These are phyloP conservation scores for Diadema setosum DNA, from an alignment of 35 echinoderm and acorn worm genomes.

Conservation along the genomic window DNA sequence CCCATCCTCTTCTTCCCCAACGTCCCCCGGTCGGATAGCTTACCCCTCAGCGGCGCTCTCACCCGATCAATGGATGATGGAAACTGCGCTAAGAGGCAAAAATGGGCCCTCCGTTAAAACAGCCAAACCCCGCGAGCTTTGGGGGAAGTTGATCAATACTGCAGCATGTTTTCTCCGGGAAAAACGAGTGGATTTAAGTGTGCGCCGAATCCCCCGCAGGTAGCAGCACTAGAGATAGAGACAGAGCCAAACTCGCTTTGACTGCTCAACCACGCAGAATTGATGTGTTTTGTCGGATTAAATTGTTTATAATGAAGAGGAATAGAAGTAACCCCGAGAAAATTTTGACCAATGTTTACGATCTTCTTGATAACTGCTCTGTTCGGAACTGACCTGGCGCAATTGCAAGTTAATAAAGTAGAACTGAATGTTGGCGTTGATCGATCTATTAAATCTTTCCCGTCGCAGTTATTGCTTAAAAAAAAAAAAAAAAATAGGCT, in stretches of 20 bases:
- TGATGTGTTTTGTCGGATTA: background rate
- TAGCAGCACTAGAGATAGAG: background rate
- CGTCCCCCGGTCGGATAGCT: background rate
- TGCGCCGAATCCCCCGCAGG: background rate
- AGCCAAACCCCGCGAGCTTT: background rate
- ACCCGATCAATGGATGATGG: background rate
- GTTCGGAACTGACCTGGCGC: background rate
- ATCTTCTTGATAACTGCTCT: background rate
- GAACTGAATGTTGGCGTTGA: background rate
- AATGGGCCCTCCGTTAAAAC: background rate
- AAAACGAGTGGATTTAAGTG: background rate
- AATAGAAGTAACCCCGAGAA: background rate
- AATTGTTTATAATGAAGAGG: background rate
- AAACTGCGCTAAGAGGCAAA: background rate
- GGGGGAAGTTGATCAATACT: background rate
- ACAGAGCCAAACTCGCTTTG: too few species aligned
- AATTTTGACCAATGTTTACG: background rate
- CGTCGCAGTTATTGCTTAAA: background rate
- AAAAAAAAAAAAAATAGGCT: background rate
- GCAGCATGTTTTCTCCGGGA: background rate
- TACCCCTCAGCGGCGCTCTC: background rate
- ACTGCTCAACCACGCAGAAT: too few species aligned
- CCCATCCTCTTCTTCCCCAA: background rate
- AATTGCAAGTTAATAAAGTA: background rate
- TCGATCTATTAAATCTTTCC: too few species aligned